Percentiles rank a stretch among this genome's conserved stretches.
phyloP scores from a whole-genome alignment of 1,140 invertebrate genomes.

The Sarcophaga peregrina region DNA sequence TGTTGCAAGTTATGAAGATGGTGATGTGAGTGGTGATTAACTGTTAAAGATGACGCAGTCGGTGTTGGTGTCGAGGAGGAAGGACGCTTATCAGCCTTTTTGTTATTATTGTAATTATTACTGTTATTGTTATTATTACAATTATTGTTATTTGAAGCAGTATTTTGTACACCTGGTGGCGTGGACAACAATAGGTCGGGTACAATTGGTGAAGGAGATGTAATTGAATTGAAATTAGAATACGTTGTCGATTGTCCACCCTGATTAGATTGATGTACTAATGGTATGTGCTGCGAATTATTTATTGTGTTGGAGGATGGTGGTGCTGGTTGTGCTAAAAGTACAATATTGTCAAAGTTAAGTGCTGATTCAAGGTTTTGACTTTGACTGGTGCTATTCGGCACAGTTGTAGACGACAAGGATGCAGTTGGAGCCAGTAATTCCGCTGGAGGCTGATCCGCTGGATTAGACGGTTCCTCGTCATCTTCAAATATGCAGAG shows the following conservation, averaged over 20 bases:
- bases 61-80: constrained; percentile 47
- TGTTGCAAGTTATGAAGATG: constrained; percentile 47
- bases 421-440: constrained; percentile 34
- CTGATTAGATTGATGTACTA: constrained; percentile 52
- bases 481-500: constrained; percentile 65
- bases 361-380: constrained; percentile 12
- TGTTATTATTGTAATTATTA: constrained; percentile 48
- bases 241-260: constrained; percentile 59
- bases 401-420: background rate
- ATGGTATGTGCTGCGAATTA: background rate
- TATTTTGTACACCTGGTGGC: constrained; percentile 58
- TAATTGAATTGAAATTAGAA: constrained; percentile 64
- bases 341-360: constrained; percentile 34
- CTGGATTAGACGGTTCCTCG: constrained; percentile 56
- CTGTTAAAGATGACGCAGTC: constrained; percentile 39
- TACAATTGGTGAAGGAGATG: constrained; percentile 63
- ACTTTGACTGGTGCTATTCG: constrained; percentile 10
- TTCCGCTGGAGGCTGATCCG: constrained; percentile 49
- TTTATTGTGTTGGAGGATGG: constrained; percentile 8
- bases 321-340: constrained; percentile 22
- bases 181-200: constrained; percentile 61
- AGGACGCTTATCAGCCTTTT: constrained; percentile 60
- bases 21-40: constrained; percentile 50
- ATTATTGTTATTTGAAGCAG: constrained; percentile 50
- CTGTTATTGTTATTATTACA: constrained; percentile 42